Base-by-base conservation (phyloP, 2,113 vertebrate genomes). In the Pelecanus crispus region DNA sequence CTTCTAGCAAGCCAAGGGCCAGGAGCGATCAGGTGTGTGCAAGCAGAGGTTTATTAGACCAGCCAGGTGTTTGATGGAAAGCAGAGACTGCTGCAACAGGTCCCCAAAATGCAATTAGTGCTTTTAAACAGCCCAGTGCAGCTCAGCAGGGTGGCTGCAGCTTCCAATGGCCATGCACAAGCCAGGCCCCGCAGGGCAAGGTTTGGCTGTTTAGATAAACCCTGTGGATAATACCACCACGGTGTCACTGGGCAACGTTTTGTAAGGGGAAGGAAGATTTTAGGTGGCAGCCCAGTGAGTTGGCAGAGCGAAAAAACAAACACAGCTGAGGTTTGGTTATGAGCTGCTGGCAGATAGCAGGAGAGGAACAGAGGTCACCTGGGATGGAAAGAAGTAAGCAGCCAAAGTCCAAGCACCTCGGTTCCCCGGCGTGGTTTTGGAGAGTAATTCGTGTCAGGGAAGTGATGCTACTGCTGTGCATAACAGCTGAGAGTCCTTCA, bases 21-120 rank as follows among this genome's bases (percentile, higher is more conserved):
- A 3, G 53, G 31, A 55, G 15, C 0, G 2, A 49, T 10, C 0
- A 2, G 8, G 31, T 36, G 34, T 44, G 71, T n/a, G 36, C 0
- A 1, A 82, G 34, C 36, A 22, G 72, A 67, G 61, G 32, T 15
- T 56, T 18, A 29, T 74, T 40, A 74, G 21, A 28, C 28, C 34
- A 58, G 25, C 15, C 24, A 28, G 80, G 73, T 63, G 73, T 32
- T n/a, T 80, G 89, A 92, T 75, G 55, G 73, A 63, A 70, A 94
- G 45, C 55, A n/a, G 80, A 36, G 67, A 53, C 59, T 58, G 44
- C 55, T 47, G 38, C 56, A 75, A 18, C 80, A 81, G 26, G 26
- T 74, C 49, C 62, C 67, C 44, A 13, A 18, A 80, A 75, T 53
- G 34, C 55, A 80, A 80, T 88, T 75, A 92, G 7, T 50, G 79